Evolutionary conservation across 2,797 vertebrate species (phyloP).

Genomic region (Carcharodon carcharias): DNA sequence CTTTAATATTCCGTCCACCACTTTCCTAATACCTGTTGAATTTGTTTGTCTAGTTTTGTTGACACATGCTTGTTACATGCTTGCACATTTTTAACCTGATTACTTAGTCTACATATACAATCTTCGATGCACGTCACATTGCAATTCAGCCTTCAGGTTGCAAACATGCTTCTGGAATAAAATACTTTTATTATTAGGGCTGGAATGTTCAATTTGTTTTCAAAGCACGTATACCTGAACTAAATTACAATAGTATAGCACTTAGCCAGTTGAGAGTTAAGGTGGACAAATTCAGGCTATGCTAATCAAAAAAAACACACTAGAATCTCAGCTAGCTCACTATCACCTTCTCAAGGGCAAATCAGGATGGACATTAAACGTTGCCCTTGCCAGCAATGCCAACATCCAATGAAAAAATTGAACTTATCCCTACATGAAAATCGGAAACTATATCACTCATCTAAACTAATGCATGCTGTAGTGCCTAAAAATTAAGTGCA

Average conservation of each 20-base stretch:
- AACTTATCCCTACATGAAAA: not conserved
- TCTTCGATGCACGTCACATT: not conserved
- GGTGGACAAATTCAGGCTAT: not conserved
- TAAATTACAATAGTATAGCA: not conserved
- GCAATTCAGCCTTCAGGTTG: not conserved
- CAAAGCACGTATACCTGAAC: not conserved
- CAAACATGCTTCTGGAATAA: not conserved
- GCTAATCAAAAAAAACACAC: not conserved
- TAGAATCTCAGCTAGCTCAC: not conserved
- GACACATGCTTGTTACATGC: too few species aligned
- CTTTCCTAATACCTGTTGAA: too few species aligned
- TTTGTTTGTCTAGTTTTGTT: too few species aligned
- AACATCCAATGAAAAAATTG: not conserved
- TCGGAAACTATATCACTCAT: not conserved
- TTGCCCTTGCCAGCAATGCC: not conserved
- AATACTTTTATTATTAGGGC: not conserved
- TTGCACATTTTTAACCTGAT: not conserved
- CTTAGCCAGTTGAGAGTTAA: not conserved
- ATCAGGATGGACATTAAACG: not conserved
- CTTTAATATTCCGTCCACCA: too few species aligned
- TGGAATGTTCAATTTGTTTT: not conserved
- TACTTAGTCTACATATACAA: not conserved
- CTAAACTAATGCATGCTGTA: not conserved
- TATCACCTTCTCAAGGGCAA: not conserved
- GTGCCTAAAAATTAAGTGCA: not conserved